Evolutionary conservation across 2,888 invertebrate species (phyloP).

Genomic region (Diaprepes abbreviatus): DNA sequence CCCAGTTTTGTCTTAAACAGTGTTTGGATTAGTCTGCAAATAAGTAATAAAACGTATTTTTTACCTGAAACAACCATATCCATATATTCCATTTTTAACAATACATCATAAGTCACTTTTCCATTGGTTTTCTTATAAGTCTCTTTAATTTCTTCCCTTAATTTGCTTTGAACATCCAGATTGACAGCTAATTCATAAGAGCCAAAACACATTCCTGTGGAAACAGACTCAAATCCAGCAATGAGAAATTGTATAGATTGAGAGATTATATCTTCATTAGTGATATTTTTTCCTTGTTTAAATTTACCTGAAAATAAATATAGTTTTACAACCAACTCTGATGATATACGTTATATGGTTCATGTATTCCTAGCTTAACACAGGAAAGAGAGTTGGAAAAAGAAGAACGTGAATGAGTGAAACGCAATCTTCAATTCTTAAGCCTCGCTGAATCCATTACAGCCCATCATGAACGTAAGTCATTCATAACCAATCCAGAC

Average conservation of each 20-base stretch:
- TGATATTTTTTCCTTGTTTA: neutral
- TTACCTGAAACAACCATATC: slow-evolving; percentile 72
- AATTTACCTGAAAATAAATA: neutral
- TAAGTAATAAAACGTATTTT: no score
- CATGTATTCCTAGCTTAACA: no score
- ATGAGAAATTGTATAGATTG: slow-evolving; percentile 70
- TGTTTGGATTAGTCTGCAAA: no score
- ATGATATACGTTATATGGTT: no score
- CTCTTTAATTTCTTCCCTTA: slow-evolving; percentile 68
- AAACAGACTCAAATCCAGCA: slow-evolving; percentile 69
- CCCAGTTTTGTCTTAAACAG: no score
- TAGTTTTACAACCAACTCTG: no score
- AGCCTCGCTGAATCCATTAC: no score
- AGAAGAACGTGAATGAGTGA: no score
- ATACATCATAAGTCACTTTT: slow-evolving; percentile 69
- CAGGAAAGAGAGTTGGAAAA: no score
- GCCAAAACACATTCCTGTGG: slow-evolving; percentile 67
- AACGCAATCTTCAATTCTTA: no score
- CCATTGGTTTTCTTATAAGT: slow-evolving; percentile 54
- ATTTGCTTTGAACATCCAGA: slow-evolving; percentile 71
- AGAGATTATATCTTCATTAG: slow-evolving; percentile 68
- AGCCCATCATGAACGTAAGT: no score
- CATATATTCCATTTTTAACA: slow-evolving; percentile 72
- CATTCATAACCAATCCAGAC: no score
- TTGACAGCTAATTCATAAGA: slow-evolving; percentile 72